Conservation (phyloP, 2,888 invertebrate species). For the Pogonocherus hispidulus region DNA sequence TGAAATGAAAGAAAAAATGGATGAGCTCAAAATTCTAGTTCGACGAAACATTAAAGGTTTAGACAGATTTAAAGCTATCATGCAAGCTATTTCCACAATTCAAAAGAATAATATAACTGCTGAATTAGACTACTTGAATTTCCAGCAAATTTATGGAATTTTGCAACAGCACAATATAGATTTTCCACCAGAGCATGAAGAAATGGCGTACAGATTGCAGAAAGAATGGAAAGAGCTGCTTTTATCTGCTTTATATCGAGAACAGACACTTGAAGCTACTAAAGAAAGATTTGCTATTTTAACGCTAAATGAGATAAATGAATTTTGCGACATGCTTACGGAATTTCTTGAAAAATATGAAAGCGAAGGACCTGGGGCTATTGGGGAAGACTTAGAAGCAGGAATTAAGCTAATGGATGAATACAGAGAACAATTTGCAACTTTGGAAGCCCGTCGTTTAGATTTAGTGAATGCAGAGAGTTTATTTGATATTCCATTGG, state of each 20-base stretch:
- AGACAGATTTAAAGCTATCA: conserved; percentile 86
- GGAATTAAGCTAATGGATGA: conserved; percentile 82
- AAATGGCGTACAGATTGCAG: conserved; percentile 74
- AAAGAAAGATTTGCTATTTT: conserved; percentile 89
- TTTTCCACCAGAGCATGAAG: conserved; percentile 71
- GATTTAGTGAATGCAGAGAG: conserved; percentile 82
- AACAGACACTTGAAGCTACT: conserved; percentile 81
- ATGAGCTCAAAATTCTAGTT: conserved; percentile 74
- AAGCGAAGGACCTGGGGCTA: conserved; percentile 83
- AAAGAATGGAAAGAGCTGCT: conserved; percentile 80
- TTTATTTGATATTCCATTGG: conserved; percentile 88
- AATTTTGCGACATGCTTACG: conserved; percentile 75
- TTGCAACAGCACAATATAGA: conserved; percentile 80
- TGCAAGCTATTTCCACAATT: conserved; percentile 85
- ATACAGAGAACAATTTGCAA: conserved; percentile 76
- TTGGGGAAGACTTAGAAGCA: conserved; percentile 82
- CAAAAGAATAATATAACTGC: conserved; percentile 82
- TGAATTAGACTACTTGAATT: conserved; percentile 81
- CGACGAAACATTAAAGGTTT: conserved; percentile 84
- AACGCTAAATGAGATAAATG: conserved; percentile 81
- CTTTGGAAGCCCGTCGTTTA: conserved; percentile 76
- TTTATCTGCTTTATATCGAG: conserved; percentile 78
- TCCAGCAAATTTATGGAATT: conserved; percentile 84
- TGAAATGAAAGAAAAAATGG: conserved; percentile 78
- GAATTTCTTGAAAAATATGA: conserved; percentile 83